phyloP scores from a whole-genome alignment of 1,140 invertebrate species.

The Bombus soroeensis region DNA sequence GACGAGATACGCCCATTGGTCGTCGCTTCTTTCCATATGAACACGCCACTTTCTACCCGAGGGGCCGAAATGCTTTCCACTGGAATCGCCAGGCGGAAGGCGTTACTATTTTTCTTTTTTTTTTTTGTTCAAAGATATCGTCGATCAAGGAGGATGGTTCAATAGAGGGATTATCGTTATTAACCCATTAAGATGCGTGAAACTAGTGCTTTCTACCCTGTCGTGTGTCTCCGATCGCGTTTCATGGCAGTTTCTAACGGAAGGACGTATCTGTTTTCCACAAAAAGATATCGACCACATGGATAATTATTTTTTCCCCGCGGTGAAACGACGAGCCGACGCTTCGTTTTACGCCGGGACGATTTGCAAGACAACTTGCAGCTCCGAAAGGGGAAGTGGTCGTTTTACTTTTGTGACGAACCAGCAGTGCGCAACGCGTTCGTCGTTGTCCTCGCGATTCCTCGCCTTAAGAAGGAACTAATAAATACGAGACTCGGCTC shows the following conservation, averaged over 20 bases:
- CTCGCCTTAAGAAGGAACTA: not conserved
- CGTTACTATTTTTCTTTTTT: conserved; percentile 2
- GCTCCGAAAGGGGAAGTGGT: conserved; percentile 26
- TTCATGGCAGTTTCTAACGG: conserved; percentile 32
- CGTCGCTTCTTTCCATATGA: conserved; percentile 41
- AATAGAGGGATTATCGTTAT: conserved; percentile 34
- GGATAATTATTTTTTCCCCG: conserved; percentile 18
- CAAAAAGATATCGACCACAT: conserved; percentile 1
- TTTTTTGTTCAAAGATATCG: conserved; percentile 15
- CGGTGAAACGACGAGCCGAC: not conserved
- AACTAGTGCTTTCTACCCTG: conserved; percentile 45
- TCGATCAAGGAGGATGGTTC: conserved; percentile 33
- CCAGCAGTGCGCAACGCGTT: not conserved
- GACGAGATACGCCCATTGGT: conserved; percentile 62
- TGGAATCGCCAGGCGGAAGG: conserved; percentile 30
- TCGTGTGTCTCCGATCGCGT: conserved; percentile 31
- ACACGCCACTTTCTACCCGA: conserved; percentile 45
- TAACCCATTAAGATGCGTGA: conserved; percentile 41
- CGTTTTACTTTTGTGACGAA: conserved; percentile 5
- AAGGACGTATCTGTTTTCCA: conserved; percentile 34
- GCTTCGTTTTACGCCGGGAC: not conserved
- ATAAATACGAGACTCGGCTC: not conserved
- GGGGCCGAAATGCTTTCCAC: conserved; percentile 43
- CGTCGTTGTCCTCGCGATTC: not conserved
- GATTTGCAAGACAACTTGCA: conserved; percentile 17